A percentile compares a stretch with the other conserved stretches of the same genome.
Evolutionary conservation across 1,140 invertebrate genomes (phyloP).

Genomic region (Penaeus indicus): DNA sequence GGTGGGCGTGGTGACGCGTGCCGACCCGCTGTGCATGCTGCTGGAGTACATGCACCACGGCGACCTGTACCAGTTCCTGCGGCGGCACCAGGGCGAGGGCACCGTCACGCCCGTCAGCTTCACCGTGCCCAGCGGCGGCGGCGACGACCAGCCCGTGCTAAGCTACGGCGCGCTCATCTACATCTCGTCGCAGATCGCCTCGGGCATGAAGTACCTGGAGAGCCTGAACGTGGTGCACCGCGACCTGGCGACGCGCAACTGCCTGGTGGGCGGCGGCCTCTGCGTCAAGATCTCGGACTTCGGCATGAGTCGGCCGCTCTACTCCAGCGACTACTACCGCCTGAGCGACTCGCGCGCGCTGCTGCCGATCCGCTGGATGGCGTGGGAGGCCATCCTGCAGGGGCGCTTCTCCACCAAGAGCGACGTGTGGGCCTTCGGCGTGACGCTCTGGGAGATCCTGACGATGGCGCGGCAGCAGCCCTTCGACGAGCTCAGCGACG

Average conservation of each 20-base stretch:
- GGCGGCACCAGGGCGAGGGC: slow-evolving; percentile 81
- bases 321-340: slow-evolving; percentile 75
- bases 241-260: slow-evolving; percentile 80
- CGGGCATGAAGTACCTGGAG: slow-evolving; percentile 89
- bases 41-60: slow-evolving; percentile 67
- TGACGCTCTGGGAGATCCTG: slow-evolving; percentile 90
- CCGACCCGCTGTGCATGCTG: slow-evolving; percentile 65
- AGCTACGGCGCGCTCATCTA: slow-evolving; percentile 78
- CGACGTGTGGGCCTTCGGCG: slow-evolving; percentile 91
- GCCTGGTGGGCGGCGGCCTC: slow-evolving; percentile 69
- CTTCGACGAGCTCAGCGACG: slow-evolving; percentile 82
- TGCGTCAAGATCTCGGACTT: slow-evolving; percentile 75
- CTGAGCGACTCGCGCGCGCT: slow-evolving; percentile 82
- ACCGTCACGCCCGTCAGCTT: slow-evolving; percentile 36
- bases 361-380: slow-evolving; percentile 67
- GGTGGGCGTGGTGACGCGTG: slow-evolving; percentile 63
- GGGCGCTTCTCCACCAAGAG: slow-evolving; percentile 87
- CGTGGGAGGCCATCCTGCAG: slow-evolving; percentile 71
- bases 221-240: slow-evolving; percentile 83
- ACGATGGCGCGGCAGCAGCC: slow-evolving; percentile 87
- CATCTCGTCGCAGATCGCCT: slow-evolving; percentile 82
- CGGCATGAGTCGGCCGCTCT: slow-evolving; percentile 75
- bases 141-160: slow-evolving; percentile 75
- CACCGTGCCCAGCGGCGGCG: slow-evolving; percentile 69
- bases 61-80: slow-evolving; percentile 69